Conservation (phyloP, 92 coral and sea anemone species). For the Anthopleura xanthogrammica region DNA sequence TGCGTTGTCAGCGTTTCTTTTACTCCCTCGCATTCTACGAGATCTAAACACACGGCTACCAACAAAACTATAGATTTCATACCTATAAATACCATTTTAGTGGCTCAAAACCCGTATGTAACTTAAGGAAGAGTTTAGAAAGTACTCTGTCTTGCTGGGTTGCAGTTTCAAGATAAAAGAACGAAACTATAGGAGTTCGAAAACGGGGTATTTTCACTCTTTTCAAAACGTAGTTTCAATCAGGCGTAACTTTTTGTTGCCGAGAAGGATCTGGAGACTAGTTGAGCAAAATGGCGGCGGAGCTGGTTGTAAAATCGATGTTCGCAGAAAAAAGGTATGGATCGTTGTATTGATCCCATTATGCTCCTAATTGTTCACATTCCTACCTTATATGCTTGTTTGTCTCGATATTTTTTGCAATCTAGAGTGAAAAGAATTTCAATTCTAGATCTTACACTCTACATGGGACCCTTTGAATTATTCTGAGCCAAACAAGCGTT, state of each 20-base stretch:
- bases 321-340: neutral
- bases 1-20: neutral
- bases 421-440: neutral
- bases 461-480: too few relatives aligned
- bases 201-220: constrained; percentile 6
- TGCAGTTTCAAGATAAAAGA: neutral
- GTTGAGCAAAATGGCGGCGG: neutral
- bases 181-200: constrained; percentile 4
- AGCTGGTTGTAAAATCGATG: neutral
- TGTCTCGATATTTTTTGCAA: neutral
- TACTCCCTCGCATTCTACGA: neutral
- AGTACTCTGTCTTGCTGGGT: neutral
- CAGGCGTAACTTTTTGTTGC: constrained; percentile 21
- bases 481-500: neutral
- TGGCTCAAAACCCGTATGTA: neutral
- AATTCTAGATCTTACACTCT: neutral
- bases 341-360: neutral
- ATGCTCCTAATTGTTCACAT: neutral
- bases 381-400: neutral
- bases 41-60: neutral
- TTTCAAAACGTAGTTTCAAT: constrained; percentile 19
- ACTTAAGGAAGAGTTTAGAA: neutral
- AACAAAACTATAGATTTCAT: neutral
- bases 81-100: neutral
- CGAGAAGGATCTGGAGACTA: constrained; percentile 15